Evolutionary conservation across 1,140 invertebrate species (phyloP).

Genomic region (Aplysia californica): DNA sequence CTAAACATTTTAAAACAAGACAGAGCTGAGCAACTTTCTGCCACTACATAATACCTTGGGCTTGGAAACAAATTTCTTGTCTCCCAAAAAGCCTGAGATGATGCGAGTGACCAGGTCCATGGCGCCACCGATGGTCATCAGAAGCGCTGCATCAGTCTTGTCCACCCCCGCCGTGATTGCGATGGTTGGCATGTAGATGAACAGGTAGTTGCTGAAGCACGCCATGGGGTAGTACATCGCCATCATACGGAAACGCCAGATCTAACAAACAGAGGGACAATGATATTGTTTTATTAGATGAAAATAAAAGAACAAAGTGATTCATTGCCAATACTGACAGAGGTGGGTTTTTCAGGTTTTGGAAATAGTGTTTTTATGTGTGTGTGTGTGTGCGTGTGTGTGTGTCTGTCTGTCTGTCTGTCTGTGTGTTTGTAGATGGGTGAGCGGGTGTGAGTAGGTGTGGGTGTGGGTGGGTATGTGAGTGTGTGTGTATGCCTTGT

Average conservation of each 20-base stretch:
- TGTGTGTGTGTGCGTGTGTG: not conserved
- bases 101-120: constrained; percentile 33
- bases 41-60: constrained; percentile 1
- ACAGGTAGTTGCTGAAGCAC: constrained; percentile 6
- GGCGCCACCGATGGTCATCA: constrained; percentile 32
- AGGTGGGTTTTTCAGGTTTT: not conserved
- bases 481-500: no score
- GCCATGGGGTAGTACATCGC: not conserved
- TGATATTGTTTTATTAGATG: not conserved
- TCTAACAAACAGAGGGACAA: not conserved
- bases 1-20: no score
- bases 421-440: not conserved
- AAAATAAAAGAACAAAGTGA: not conserved
- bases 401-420: not conserved
- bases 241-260: constrained; percentile 6
- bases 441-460: not conserved
- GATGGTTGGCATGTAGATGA: constrained; percentile 16
- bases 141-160: constrained; percentile 26
- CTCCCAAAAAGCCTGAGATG: constrained; percentile 28
- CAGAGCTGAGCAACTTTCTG: no score
- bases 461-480: no score
- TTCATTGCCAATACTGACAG: not conserved
- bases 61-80: constrained; percentile 23
- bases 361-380: not conserved
- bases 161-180: constrained; percentile 9